Conservation (phyloP, 2,797 vertebrate genomes). For the Myotis planiceps region DNA sequence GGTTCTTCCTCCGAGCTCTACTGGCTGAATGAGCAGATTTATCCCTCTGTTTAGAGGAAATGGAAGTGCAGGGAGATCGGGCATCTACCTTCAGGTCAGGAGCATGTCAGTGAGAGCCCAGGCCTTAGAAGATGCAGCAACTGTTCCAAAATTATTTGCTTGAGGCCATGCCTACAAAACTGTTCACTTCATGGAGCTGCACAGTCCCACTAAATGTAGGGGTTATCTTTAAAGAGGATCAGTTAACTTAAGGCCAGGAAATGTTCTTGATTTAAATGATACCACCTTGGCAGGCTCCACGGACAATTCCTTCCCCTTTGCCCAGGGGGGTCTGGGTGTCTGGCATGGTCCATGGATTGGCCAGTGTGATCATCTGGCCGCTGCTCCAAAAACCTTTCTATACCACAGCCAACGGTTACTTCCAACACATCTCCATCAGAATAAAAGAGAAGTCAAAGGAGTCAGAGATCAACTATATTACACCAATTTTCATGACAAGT, state of each 20-base stretch:
- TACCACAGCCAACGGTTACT: not conserved
- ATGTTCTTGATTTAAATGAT: slow-evolving; percentile 4
- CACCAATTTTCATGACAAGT: not conserved
- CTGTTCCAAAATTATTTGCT: not conserved
- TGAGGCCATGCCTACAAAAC: not conserved
- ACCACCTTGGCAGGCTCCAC: not conserved
- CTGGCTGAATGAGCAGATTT: not conserved
- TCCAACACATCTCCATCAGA: not conserved
- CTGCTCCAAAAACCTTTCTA: not conserved
- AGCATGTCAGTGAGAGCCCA: not conserved
- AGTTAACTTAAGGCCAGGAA: not conserved
- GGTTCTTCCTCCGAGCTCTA: not conserved
- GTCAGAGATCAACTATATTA: not conserved
- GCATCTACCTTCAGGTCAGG: not conserved
- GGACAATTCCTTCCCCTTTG: not conserved
- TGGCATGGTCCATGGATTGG: not conserved
- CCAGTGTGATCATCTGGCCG: not conserved
- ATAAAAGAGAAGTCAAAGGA: not conserved
- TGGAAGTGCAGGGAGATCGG: not conserved
- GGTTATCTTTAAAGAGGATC: not conserved
- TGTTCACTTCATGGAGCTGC: not conserved
- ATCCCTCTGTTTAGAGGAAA: not conserved
- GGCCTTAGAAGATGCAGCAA: not conserved
- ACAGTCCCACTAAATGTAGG: not conserved
- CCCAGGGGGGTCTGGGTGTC: not conserved